Percentiles rank a stretch among this genome's conserved stretches.
phyloP scores from a whole-genome alignment of 2,888 invertebrate species.

The Leptinotarsa tumamoca region DNA sequence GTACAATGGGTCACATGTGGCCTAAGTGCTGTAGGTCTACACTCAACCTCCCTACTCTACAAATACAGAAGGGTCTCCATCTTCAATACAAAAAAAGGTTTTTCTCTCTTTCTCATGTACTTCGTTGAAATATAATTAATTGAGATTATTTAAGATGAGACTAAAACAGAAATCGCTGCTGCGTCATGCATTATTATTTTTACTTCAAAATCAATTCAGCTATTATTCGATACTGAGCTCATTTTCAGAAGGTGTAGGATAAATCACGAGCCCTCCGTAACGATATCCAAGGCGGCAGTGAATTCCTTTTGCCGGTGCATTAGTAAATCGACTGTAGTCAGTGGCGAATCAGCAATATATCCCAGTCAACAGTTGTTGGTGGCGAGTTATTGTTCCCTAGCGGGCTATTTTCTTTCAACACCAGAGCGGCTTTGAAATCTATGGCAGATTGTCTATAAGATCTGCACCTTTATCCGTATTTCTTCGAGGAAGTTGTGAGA shows the following conservation, averaged over 20 bases:
- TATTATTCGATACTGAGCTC: slow-evolving; percentile 1
- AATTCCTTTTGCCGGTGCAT: slow-evolving; percentile 29
- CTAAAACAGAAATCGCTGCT: too few relatives aligned
- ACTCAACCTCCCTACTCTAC: too few relatives aligned
- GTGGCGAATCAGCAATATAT: slow-evolving; percentile 37
- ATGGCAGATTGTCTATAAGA: slow-evolving; percentile 33
- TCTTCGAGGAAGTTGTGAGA: slow-evolving; percentile 10
- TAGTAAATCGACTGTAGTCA: slow-evolving; percentile 37
- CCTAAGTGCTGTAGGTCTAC: too few relatives aligned
- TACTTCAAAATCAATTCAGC: neutral
- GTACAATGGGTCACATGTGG: too few relatives aligned
- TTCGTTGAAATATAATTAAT: too few relatives aligned
- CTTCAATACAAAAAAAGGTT: too few relatives aligned
- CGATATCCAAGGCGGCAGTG: neutral
- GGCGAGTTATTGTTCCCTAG: slow-evolving; percentile 42
- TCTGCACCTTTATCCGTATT: slow-evolving; percentile 26
- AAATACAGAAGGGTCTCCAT: too few relatives aligned
- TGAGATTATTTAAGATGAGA: too few relatives aligned
- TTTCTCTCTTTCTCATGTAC: fast-evolving
- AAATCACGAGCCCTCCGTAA: neutral
- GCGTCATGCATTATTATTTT: too few relatives aligned
- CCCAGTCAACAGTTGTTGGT: slow-evolving; percentile 39
- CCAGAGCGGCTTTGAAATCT: slow-evolving; percentile 31
- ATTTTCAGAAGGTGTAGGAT: neutral
- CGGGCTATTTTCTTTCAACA: slow-evolving; percentile 41